Conservation (phyloP, 2,888 invertebrate genomes). For the Ellobium chinense region DNA sequence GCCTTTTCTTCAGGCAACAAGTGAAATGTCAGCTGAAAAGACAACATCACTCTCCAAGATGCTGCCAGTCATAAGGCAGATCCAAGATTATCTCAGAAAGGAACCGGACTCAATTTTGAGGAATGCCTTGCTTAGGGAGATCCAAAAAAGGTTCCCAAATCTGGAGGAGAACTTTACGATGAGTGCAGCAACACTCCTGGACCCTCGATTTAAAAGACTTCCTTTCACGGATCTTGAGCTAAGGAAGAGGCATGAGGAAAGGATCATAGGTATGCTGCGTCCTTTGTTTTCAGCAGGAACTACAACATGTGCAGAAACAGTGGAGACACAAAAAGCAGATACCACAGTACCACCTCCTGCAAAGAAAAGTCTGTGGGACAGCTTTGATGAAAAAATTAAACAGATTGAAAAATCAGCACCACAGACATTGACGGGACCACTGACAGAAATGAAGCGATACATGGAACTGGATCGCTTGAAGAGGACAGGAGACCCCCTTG, state of each 20-base stretch:
- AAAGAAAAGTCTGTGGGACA: neutral
- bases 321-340: neutral
- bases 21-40: neutral
- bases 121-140: neutral
- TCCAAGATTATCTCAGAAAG: neutral
- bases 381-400: neutral
- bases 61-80: neutral
- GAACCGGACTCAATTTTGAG: neutral
- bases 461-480: no score
- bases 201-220: neutral
- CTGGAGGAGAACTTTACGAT: slow-evolving; percentile 7
- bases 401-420: neutral
- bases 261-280: neutral
- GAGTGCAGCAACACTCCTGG: slow-evolving; percentile 3
- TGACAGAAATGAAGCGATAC: neutral
- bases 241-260: neutral
- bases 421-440: neutral
- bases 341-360: neutral
- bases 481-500: no score
- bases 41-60: neutral
- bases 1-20: neutral
- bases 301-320: neutral
- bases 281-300: no score
- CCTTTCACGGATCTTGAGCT: neutral
- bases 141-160: neutral